These are phyloP conservation scores for Mustela nigripes DNA, from an alignment of 2,113 vertebrate genomes.

Conservation along the genomic window DNA sequence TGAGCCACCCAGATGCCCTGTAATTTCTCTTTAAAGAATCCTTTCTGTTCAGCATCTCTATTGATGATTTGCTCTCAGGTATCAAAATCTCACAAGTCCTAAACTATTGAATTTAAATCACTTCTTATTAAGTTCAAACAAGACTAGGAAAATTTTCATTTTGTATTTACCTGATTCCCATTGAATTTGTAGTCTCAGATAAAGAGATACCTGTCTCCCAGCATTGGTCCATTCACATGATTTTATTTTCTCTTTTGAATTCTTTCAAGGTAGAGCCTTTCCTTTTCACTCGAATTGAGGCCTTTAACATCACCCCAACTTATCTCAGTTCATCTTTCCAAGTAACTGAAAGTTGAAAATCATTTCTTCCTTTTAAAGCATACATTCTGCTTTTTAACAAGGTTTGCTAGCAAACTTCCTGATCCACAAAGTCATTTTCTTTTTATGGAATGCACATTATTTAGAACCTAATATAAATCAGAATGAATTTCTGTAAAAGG, in stretches of 20 bases:
- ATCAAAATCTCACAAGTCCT: neutral
- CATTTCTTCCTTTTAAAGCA: neutral
- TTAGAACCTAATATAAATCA: neutral
- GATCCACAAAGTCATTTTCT: neutral
- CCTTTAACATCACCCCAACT: neutral
- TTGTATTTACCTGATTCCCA: neutral
- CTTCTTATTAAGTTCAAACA: neutral
- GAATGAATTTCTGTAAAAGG: neutral
- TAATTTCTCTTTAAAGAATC: neutral
- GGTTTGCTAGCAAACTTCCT: neutral
- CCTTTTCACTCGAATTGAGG: neutral
- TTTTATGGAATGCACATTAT: neutral
- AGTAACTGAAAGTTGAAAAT: neutral
- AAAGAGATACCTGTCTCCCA: neutral
- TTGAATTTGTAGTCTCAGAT: neutral
- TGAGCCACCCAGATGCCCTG: neutral
- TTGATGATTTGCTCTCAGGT: neutral
- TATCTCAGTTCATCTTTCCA: neutral
- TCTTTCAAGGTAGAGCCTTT: neutral
- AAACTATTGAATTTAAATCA: neutral
- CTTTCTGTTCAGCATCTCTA: neutral
- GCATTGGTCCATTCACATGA: neutral
- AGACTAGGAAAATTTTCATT: neutral
- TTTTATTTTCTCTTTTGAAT: neutral
- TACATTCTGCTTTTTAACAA: neutral